Percentiles rank a stretch among this genome's conserved stretches.
Conservation (phyloP, 2,113 vertebrate species). For the Trematocara macrostoma region DNA sequence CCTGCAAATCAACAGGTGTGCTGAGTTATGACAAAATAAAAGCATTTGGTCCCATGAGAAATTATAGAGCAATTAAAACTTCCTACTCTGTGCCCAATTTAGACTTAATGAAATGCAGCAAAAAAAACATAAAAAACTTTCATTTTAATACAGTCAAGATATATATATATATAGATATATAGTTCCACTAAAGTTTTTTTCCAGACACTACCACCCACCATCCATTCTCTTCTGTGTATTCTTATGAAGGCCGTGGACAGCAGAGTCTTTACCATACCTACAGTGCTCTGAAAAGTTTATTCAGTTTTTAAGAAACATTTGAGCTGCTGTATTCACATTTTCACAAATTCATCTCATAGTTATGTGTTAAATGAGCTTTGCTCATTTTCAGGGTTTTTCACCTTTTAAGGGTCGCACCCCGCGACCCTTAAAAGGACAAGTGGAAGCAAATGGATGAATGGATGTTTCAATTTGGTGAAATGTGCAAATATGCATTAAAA, state of each 20-base stretch:
- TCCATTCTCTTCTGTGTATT: neutral
- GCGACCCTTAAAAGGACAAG: neutral
- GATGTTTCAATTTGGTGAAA: neutral
- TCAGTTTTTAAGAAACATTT: neutral
- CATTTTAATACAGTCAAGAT: neutral
- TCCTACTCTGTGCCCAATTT: neutral
- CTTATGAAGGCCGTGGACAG: neutral
- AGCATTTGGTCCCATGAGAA: neutral
- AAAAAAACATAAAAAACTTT: accelerated
- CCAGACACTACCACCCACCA: neutral
- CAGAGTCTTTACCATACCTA: neutral
- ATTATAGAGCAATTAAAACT: neutral
- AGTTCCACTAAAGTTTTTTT: neutral
- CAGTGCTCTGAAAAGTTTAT: neutral
- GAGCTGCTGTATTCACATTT: neutral
- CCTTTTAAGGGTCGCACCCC: neutral
- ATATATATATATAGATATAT: accelerated
- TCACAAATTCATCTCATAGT: neutral
- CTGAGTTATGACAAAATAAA: neutral
- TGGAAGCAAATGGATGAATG: neutral
- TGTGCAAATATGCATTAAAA: neutral
- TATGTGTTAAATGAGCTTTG: neutral
- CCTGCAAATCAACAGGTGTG: neutral
- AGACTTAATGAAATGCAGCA: neutral
- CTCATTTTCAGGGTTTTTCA: neutral